A percentile compares a stretch with the other conserved stretches of the same genome.
phyloP scores from a whole-genome alignment of 2,113 vertebrate genomes.

The Phodopus roborovskii region DNA sequence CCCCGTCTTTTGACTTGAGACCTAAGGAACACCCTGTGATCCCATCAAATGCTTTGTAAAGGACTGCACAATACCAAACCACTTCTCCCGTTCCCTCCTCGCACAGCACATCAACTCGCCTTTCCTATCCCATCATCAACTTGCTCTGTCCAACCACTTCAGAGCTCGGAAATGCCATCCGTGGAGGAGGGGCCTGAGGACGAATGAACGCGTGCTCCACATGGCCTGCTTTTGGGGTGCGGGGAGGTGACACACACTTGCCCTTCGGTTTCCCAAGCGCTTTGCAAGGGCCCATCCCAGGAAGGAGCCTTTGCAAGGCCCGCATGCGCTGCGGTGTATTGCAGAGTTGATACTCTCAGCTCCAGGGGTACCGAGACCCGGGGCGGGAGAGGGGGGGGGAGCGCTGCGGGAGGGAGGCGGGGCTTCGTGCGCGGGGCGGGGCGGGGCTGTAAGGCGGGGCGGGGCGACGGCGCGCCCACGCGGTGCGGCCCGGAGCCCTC shows the following conservation, averaged over 20 bases:
- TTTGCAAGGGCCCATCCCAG: too few species aligned
- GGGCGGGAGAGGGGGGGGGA: not conserved
- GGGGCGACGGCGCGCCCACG: not conserved
- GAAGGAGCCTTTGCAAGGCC: not conserved
- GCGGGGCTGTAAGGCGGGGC: not conserved
- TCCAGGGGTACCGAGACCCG: too few species aligned
- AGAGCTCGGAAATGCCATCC: not conserved
- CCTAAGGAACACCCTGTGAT: not conserved
- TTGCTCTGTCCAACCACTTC: not conserved
- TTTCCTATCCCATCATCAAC: not conserved
- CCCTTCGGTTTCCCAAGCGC: not conserved
- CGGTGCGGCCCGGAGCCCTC: not conserved
- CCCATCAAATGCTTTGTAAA: not conserved
- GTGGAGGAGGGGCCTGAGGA: not conserved
- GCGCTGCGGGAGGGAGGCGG: not conserved
- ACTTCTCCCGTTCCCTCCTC: not conserved
- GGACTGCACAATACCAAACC: not conserved
- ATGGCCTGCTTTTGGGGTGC: not conserved
- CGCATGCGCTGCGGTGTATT: not conserved
- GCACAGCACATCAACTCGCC: not conserved
- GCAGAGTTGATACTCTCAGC: not conserved
- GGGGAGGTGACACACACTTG: too few species aligned
- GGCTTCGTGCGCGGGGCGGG: constrained; percentile 58
- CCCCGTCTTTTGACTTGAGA: not conserved
- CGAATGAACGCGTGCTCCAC: not conserved